Evolutionary conservation across 92 coral and sea anemone species (phyloP).

Genomic region (Parazoanthus swiftii): DNA sequence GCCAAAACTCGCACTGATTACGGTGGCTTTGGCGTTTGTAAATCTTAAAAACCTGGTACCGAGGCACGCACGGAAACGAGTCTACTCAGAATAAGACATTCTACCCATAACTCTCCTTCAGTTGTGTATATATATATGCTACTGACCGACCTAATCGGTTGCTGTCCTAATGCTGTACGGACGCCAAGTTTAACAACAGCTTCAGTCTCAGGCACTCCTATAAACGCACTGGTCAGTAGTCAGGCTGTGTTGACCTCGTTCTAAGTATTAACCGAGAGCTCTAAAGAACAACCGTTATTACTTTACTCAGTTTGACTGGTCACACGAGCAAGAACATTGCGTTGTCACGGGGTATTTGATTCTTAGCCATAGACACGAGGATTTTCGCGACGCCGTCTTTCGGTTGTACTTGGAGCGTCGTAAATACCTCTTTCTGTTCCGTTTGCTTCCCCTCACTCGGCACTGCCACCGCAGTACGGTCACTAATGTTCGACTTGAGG

Average conservation of each 20-base stretch:
- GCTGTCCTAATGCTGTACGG: background rate
- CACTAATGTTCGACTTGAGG: conserved; percentile 56
- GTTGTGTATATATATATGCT: background rate
- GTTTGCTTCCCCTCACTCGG: conserved; percentile 28
- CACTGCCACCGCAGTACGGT: conserved; percentile 77
- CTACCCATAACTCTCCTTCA: no score
- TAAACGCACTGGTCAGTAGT: no score
- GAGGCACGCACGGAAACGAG: no score
- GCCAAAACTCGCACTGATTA: no score
- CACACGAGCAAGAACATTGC: conserved; percentile 50
- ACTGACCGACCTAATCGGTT: background rate
- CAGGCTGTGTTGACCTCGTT: background rate
- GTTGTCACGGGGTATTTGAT: conserved; percentile 41
- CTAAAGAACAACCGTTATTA: background rate
- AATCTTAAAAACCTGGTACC: no score
- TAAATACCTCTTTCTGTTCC: conserved; percentile 2
- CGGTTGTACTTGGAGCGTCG: conserved; percentile 24
- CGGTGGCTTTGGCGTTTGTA: no score
- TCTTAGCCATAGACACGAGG: conserved; percentile 50
- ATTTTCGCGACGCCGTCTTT: conserved; percentile 27
- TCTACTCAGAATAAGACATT: no score
- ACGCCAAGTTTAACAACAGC: background rate
- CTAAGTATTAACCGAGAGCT: background rate
- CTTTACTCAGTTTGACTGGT: background rate
- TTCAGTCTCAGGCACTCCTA: background rate